phyloP scores from a whole-genome alignment of 2,797 vertebrate genomes.

The Chromis chromis region DNA sequence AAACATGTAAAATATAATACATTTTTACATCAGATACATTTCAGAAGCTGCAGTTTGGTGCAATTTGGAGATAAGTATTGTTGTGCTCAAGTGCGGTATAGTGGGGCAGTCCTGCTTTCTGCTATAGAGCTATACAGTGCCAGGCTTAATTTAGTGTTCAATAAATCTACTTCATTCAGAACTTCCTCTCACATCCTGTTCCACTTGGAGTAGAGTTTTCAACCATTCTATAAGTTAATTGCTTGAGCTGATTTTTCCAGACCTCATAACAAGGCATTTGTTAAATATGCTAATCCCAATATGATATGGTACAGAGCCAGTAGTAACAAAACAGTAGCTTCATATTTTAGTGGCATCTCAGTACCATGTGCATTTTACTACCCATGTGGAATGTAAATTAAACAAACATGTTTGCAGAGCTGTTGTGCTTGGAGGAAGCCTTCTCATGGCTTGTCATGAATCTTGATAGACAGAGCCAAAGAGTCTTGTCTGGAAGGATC shows the following conservation, averaged over 20 bases:
- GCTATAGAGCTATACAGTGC: not conserved
- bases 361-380: not conserved
- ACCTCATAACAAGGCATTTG: slow-evolving; percentile 3
- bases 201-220: not conserved
- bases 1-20: slow-evolving; percentile 66
- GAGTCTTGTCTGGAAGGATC: slow-evolving; percentile 9
- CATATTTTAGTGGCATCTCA: not conserved
- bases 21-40: slow-evolving; percentile 54
- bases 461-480: slow-evolving; percentile 35
- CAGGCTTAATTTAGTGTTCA: not conserved
- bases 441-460: not conserved
- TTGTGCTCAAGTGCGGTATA: slow-evolving; percentile 42
- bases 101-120: slow-evolving; percentile 56
- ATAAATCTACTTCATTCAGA: not conserved
- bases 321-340: not conserved
- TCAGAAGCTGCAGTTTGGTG: slow-evolving; percentile 54
- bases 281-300: slow-evolving; percentile 7
- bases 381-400: not conserved
- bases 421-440: slow-evolving; percentile 5
- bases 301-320: not conserved
- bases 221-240: not conserved
- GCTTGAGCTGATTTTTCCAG: not conserved
- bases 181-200: not conserved
- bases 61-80: slow-evolving; percentile 51
- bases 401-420: not conserved